phyloP scores from a whole-genome alignment of 2,113 vertebrate species.

The Neolamprologus tretocephalus region DNA sequence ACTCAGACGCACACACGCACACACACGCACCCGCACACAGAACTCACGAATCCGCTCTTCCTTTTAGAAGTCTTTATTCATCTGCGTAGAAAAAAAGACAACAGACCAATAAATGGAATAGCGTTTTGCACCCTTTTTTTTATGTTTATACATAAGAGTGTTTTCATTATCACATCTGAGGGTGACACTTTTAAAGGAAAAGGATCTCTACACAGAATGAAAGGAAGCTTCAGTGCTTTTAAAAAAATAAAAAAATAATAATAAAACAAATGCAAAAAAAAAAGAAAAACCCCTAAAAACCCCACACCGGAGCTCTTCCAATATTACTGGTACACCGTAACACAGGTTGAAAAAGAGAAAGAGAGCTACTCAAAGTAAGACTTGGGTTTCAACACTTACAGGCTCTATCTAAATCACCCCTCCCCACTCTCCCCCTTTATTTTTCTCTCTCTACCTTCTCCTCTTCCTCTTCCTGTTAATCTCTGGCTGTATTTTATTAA shows the following conservation, averaged over 20 bases:
- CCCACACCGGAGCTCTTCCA: constrained; percentile 19
- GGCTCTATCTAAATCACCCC: constrained; percentile 9
- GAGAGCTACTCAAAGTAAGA: constrained; percentile 27
- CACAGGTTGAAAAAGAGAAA: constrained; percentile 29
- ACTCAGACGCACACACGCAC: background rate
- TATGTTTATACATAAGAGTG: constrained; percentile 58
- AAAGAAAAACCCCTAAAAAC: background rate
- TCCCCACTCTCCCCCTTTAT: background rate
- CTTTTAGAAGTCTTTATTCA: constrained; percentile 64
- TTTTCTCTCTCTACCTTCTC: background rate
- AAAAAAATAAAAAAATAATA: background rate
- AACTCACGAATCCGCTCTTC: constrained; percentile 9
- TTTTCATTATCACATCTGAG: constrained; percentile 55
- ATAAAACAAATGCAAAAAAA: background rate
- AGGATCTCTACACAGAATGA: constrained; percentile 48
- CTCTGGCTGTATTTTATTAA: constrained; percentile 4
- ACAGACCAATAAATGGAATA: constrained; percentile 56
- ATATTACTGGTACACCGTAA: constrained; percentile 28
- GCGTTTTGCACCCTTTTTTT: constrained; percentile 52
- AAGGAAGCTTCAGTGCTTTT: constrained; percentile 45
- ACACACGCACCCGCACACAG: background rate
- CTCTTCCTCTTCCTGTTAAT: constrained; percentile 3
- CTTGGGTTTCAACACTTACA: constrained; percentile 25
- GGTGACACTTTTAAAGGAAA: constrained; percentile 44
- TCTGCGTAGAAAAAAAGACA: constrained; percentile 66